Conservation (phyloP, 2,888 invertebrate species). For the Dynastes maya region DNA sequence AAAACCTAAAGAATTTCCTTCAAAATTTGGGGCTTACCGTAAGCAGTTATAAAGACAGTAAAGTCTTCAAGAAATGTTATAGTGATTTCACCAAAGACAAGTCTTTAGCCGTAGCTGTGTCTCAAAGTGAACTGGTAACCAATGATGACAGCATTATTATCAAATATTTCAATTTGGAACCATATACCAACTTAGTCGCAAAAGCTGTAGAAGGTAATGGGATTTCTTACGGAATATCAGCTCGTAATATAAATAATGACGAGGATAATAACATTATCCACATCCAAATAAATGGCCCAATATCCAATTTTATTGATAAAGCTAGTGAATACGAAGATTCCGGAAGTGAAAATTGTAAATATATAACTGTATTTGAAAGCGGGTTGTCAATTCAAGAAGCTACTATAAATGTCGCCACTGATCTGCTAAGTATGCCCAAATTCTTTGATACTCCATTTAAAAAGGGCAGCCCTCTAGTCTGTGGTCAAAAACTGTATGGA, state of each 20-base stretch:
- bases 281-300: constrained; percentile 9
- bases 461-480: constrained; percentile 52
- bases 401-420: not conserved
- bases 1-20: constrained; percentile 40
- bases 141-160: constrained; percentile 47
- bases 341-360: constrained; percentile 47
- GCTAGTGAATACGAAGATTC: constrained; percentile 27
- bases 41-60: constrained; percentile 43
- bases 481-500: constrained; percentile 47
- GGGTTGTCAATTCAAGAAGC: constrained; percentile 42
- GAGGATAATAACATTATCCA: constrained; percentile 24
- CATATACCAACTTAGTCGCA: constrained; percentile 44
- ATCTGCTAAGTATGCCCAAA: constrained; percentile 45
- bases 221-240: constrained; percentile 16
- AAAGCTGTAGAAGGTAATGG: constrained; percentile 40
- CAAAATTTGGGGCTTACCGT: constrained; percentile 28
- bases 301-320: constrained; percentile 39
- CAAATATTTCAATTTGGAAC: constrained; percentile 45
- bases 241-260: not conserved
- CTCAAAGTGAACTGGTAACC: constrained; percentile 47
- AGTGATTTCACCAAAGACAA: constrained; percentile 33
- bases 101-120: constrained; percentile 45
- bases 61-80: constrained; percentile 47
- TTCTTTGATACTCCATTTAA: constrained; percentile 40
- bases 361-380: constrained; percentile 37